Evolutionary conservation across 2,797 vertebrate genomes (phyloP).

Genomic region (Rallus crepitans): DNA sequence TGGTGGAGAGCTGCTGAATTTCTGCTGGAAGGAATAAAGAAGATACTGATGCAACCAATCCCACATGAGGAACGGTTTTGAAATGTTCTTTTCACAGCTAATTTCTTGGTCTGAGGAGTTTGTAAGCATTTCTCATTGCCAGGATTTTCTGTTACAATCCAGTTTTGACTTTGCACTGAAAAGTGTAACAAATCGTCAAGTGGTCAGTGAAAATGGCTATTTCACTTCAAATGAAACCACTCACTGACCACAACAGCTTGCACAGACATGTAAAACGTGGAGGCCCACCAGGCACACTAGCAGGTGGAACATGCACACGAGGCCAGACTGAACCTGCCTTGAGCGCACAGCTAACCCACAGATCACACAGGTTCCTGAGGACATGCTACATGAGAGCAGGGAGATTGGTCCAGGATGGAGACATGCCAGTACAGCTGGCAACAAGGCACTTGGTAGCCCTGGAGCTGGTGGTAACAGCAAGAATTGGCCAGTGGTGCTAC

Average conservation of each 20-base stretch:
- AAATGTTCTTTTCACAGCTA: neutral
- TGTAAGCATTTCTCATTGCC: neutral
- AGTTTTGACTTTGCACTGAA: neutral
- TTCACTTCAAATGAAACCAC: neutral
- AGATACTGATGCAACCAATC: neutral
- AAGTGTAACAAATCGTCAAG: neutral
- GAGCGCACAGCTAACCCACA: accelerated
- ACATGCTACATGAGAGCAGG: neutral
- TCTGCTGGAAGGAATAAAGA: neutral
- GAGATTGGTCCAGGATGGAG: neutral
- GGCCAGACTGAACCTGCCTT: neutral
- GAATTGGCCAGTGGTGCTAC: neutral
- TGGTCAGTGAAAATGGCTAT: neutral
- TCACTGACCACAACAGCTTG: neutral
- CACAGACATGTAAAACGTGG: neutral
- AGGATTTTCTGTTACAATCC: accelerated
- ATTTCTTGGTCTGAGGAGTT: neutral
- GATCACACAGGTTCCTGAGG: accelerated
- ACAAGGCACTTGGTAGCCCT: neutral
- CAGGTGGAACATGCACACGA: neutral
- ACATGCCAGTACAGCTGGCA: neutral
- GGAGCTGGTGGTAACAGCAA: neutral
- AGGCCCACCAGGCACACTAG: neutral
- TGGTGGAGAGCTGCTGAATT: neutral
- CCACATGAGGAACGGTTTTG: neutral